Base-by-base conservation (phyloP, 1,140 invertebrate genomes). In the Leucophenga varia region DNA sequence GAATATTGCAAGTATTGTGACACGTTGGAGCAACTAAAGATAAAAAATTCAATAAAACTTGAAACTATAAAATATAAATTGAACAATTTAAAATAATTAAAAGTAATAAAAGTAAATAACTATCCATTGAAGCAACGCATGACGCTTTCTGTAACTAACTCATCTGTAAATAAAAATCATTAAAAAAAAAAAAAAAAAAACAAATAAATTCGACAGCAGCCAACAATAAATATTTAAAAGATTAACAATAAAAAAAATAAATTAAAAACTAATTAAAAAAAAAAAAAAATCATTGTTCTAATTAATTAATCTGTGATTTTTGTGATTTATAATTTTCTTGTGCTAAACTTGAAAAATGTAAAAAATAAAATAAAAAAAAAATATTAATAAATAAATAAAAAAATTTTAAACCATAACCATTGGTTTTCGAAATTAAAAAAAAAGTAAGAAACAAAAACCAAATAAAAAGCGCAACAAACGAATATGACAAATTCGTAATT, bases 231-330 rank as follows among this genome's bases (percentile, higher is more conserved):
- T 8, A 30, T 30, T 8, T 8, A 30, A 30, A 30, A n/a, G n/a
- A n/a, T n/a, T n/a, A n/a, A n/a, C n/a, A n/a, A n/a, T n/a, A n/a
- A n/a, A n/a, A n/a, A 30, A 30, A 30, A 30, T 8, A n/a, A 30
- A 7, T n/a, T 30, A 30, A 30, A 30, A 30, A 7, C 7, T 30
- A 30, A 30, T 8, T 30, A 7, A 30, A n/a, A 7, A 8, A 8
- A 30, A 30, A 30, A 30, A 30, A 8, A 30, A 8, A 8, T 30
- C 7, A 30, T 30, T 30, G 25, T 30, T 30, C 25, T 52, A 52
- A n/a, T n/a, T n/a, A n/a, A n/a, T n/a, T n/a, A n/a, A 52, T 47
- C 49, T 52, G 49, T 52, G 49, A 52, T 52, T 52, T 52, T 28
- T 52, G 49, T 52, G 49, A 52, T 52, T 52, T 52, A 47, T 50